A percentile compares a stretch with the other conserved stretches of the same genome.
Evolutionary conservation across 2,888 invertebrate species (phyloP).

Genomic region (Masnerella sp.): DNA sequence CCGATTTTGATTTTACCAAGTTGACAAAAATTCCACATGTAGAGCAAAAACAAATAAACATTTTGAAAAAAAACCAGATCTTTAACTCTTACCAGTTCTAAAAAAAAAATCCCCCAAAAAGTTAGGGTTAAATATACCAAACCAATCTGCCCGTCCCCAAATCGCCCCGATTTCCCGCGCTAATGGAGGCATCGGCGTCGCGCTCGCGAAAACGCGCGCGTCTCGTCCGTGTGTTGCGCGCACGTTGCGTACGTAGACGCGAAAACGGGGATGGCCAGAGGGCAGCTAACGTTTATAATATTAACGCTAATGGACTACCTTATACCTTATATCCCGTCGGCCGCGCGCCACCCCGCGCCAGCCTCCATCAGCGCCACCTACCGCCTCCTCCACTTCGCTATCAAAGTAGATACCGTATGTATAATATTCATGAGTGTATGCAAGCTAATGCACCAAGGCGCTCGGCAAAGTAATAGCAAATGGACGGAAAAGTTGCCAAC

Average conservation of each 20-base stretch:
- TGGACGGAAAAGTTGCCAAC: slow-evolving; percentile 61
- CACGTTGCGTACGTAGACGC: slow-evolving; percentile 59
- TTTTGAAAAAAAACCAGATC: too few relatives aligned
- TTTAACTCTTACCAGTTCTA: too few relatives aligned
- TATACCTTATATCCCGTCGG: slow-evolving; percentile 75
- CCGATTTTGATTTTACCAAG: too few relatives aligned
- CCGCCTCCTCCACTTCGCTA: slow-evolving; percentile 48
- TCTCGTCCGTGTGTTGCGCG: slow-evolving; percentile 12
- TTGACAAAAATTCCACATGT: too few relatives aligned
- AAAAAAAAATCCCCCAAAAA: too few relatives aligned
- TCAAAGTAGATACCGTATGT: slow-evolving; percentile 63
- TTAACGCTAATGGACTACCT: slow-evolving; percentile 78
- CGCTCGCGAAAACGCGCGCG: not conserved
- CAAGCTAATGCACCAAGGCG: slow-evolving; percentile 76
- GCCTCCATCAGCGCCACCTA: slow-evolving; percentile 56
- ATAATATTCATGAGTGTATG: slow-evolving; percentile 77
- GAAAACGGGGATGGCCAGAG: slow-evolving; percentile 75
- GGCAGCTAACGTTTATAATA: slow-evolving; percentile 78
- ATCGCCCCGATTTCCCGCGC: too few relatives aligned
- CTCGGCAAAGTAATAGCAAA: slow-evolving; percentile 68
- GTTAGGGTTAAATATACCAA: too few relatives aligned
- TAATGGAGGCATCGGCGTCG: too few relatives aligned
- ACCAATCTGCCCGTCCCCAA: too few relatives aligned
- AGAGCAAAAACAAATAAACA: too few relatives aligned
- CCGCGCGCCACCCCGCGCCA: slow-evolving; percentile 66